Evolutionary conservation across 2,888 invertebrate genomes (phyloP).

Genomic region (Orchesellides sinensis): DNA sequence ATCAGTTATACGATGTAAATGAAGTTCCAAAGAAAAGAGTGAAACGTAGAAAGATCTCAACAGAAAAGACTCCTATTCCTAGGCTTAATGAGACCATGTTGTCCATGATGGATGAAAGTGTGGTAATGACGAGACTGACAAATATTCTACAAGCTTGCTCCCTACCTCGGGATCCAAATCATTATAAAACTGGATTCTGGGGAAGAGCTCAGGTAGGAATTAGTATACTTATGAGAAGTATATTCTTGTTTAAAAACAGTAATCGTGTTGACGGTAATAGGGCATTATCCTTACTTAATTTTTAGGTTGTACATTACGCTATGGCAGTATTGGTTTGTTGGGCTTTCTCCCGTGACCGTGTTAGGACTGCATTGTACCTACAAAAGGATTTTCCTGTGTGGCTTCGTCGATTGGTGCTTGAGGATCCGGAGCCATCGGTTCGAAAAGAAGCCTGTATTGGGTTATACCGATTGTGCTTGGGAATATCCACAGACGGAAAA

Average conservation of each 20-base stretch:
- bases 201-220: slow-evolving; percentile 88
- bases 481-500: slow-evolving; percentile 79
- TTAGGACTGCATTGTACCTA: slow-evolving; percentile 86
- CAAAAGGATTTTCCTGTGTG: slow-evolving; percentile 85
- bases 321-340: slow-evolving; percentile 95
- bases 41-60: slow-evolving; percentile 77
- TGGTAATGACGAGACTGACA: slow-evolving; percentile 89
- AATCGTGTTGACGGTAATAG: too few species aligned
- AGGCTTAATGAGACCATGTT: slow-evolving; percentile 85
- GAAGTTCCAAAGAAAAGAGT: slow-evolving; percentile 64
- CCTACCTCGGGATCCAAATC: slow-evolving; percentile 86
- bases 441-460: slow-evolving; percentile 95
- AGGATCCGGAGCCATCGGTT: slow-evolving; percentile 95
- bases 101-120: slow-evolving; percentile 87
- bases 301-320: slow-evolving; percentile 90
- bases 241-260: too few species aligned
- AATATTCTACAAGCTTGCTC: slow-evolving; percentile 93
- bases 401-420: slow-evolving; percentile 89
- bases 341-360: slow-evolving; percentile 91
- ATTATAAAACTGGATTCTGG: slow-evolving; percentile 95
- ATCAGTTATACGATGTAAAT: slow-evolving; percentile 74
- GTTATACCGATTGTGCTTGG: slow-evolving; percentile 90
- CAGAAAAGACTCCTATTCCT: slow-evolving; percentile 84
- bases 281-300: too few species aligned
- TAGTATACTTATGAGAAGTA: too few species aligned